phyloP scores from a whole-genome alignment of 1,140 invertebrate species.

The Drosophila albomicans region DNA sequence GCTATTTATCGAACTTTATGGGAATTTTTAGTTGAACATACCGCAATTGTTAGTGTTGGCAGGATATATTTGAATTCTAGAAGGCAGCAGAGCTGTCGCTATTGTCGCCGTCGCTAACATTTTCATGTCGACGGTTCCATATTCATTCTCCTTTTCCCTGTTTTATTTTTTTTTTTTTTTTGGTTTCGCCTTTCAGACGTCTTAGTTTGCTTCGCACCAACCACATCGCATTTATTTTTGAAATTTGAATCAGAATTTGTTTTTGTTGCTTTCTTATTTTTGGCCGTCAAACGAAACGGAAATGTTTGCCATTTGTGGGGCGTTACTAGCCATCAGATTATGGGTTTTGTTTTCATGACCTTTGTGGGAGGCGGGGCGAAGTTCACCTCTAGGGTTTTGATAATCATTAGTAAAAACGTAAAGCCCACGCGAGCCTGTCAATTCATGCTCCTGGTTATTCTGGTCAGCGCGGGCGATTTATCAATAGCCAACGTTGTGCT shows the following conservation, averaged over 20 bases:
- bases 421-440: slow-evolving; percentile 52
- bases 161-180: neutral
- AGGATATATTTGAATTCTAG: slow-evolving; percentile 24
- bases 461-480: slow-evolving; percentile 42
- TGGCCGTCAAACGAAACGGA: slow-evolving; percentile 59
- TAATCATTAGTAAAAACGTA: slow-evolving; percentile 46
- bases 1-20: neutral
- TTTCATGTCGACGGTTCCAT: slow-evolving; percentile 54
- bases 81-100: slow-evolving; percentile 30
- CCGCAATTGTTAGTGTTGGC: neutral
- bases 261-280: slow-evolving; percentile 45
- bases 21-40: slow-evolving; percentile 5
- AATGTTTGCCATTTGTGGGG: slow-evolving; percentile 58
- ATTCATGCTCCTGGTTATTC: slow-evolving; percentile 14
- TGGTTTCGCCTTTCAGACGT: slow-evolving; percentile 36
- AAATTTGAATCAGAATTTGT: slow-evolving; percentile 70
- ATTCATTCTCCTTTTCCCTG: slow-evolving; percentile 38
- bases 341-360: slow-evolving; percentile 62
- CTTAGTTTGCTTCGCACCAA: slow-evolving; percentile 23
- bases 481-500: slow-evolving; percentile 55
- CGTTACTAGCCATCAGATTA: slow-evolving; percentile 53
- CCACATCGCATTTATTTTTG: slow-evolving; percentile 56
- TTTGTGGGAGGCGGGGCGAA: slow-evolving; percentile 33
- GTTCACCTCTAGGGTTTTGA: slow-evolving; percentile 19
- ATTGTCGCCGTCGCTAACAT: slow-evolving; percentile 28